Percentiles rank a stretch among this genome's conserved stretches.
phyloP scores from a whole-genome alignment of 2,888 invertebrate species.

The Andrena dorsata region DNA sequence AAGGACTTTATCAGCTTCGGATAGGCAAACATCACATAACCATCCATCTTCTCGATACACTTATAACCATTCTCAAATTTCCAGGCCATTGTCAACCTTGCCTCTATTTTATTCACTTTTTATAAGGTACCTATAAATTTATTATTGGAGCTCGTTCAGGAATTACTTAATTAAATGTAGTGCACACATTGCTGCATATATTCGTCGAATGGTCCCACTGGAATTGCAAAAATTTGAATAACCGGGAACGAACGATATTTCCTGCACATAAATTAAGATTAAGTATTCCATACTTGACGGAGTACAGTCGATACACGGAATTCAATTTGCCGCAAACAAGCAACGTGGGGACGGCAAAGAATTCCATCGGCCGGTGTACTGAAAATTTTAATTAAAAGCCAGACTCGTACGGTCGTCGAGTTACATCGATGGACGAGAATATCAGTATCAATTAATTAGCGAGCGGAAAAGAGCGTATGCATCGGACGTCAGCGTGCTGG shows the following conservation, averaged over 20 bases:
- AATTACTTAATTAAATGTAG: too few species aligned
- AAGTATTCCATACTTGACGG: neutral
- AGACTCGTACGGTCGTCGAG: conserved; percentile 38
- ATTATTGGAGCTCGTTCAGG: neutral
- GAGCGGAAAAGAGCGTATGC: conserved; percentile 38
- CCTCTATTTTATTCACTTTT: neutral
- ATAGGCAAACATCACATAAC: conserved; percentile 43
- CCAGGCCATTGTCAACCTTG: neutral
- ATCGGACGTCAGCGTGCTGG: conserved; percentile 54
- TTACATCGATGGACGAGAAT: conserved; percentile 51
- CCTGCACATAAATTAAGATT: neutral
- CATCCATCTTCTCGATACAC: conserved; percentile 55
- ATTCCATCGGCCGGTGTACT: neutral
- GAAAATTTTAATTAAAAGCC: conserved; percentile 63
- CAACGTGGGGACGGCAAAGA: neutral
- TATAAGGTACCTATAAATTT: neutral
- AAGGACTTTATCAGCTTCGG: conserved; percentile 33
- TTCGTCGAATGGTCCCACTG: too few species aligned
- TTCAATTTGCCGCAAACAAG: neutral
- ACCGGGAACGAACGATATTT: neutral
- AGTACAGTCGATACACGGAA: neutral
- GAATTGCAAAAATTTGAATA: neutral
- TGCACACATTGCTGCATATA: too few species aligned
- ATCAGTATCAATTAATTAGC: conserved; percentile 70
- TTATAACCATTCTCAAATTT: conserved; percentile 44